A percentile compares a stretch with the other conserved stretches of the same genome.
Conservation (phyloP, 2,797 vertebrate species). For the Potorous gilbertii region DNA sequence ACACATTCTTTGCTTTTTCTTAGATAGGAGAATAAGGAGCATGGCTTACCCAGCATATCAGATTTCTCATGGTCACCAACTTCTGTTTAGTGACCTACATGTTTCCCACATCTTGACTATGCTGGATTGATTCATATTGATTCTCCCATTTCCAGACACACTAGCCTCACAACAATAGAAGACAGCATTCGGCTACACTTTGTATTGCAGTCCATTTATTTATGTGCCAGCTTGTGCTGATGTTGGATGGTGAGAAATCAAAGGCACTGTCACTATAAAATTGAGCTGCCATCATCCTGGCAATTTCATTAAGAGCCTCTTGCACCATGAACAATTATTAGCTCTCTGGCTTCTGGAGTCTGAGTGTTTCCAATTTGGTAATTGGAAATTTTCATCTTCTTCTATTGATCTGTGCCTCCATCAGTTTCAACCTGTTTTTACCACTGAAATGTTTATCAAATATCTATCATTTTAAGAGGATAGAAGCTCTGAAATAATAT, state of each 20-base stretch:
- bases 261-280: constrained; percentile 49
- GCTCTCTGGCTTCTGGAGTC: constrained; percentile 49
- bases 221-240: constrained; percentile 32
- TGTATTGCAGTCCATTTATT: constrained; percentile 52
- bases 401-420: not conserved
- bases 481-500: not conserved
- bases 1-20: not conserved
- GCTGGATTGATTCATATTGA: constrained; percentile 45
- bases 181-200: constrained; percentile 9
- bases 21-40: not conserved
- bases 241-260: constrained; percentile 60
- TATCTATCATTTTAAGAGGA: not conserved
- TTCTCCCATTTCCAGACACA: constrained; percentile 59
- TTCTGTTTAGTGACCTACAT: constrained; percentile 33
- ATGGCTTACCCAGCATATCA: not conserved
- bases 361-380: constrained; percentile 21
- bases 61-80: constrained; percentile 32
- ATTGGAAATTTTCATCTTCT: constrained; percentile 34
- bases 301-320: constrained; percentile 72
- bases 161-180: constrained; percentile 46
- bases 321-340: constrained; percentile 60
- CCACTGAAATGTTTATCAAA: constrained; percentile 35
- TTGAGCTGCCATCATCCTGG: constrained; percentile 57
- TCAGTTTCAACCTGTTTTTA: not conserved
- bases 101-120: constrained; percentile 29